phyloP scores from a whole-genome alignment of 2,113 vertebrate species.

The Noctilio leporinus region DNA sequence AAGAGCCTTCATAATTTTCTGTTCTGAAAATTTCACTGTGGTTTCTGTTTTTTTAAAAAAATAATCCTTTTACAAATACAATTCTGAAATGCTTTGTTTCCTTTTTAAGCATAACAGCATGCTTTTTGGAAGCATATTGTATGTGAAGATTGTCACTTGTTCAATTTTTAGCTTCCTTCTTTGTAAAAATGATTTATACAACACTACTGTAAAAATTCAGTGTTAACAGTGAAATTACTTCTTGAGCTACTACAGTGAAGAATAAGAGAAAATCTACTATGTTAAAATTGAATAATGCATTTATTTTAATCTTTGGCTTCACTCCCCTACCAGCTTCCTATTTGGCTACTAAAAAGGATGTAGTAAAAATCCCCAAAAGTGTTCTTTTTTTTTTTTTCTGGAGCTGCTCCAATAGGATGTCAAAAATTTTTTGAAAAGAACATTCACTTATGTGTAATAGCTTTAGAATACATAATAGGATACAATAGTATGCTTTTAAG shows the following conservation, averaged over 20 bases:
- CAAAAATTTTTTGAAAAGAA: slow-evolving; percentile 65
- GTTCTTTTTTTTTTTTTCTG: slow-evolving; percentile 51
- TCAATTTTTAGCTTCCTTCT: slow-evolving; percentile 39
- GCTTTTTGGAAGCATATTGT: slow-evolving; percentile 54
- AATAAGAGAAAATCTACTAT: slow-evolving; percentile 34
- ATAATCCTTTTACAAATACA: slow-evolving; percentile 19
- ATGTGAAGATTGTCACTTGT: slow-evolving; percentile 50
- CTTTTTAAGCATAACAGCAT: slow-evolving; percentile 15
- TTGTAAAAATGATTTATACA: slow-evolving; percentile 56
- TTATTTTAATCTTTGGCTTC: slow-evolving; percentile 49
- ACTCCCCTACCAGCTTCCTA: background rate
- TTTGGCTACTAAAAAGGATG: slow-evolving; percentile 43
- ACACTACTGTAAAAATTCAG: slow-evolving; percentile 17
- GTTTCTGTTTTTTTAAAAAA: background rate
- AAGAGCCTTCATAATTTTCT: slow-evolving; percentile 32
- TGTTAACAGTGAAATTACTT: slow-evolving; percentile 54
- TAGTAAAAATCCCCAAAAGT: slow-evolving; percentile 57
- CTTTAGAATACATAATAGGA: slow-evolving; percentile 49
- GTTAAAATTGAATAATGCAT: slow-evolving; percentile 61
- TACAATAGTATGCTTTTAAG: slow-evolving; percentile 45
- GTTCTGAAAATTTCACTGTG: slow-evolving; percentile 19
- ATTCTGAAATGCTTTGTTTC: slow-evolving; percentile 47
- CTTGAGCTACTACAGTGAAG: slow-evolving; percentile 31
- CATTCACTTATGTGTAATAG: slow-evolving; percentile 40
- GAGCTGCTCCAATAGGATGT: slow-evolving; percentile 50